These are phyloP conservation scores for Neolamprologus falcicula DNA, from an alignment of 2,113 vertebrate genomes.

Conservation along the genomic window DNA sequence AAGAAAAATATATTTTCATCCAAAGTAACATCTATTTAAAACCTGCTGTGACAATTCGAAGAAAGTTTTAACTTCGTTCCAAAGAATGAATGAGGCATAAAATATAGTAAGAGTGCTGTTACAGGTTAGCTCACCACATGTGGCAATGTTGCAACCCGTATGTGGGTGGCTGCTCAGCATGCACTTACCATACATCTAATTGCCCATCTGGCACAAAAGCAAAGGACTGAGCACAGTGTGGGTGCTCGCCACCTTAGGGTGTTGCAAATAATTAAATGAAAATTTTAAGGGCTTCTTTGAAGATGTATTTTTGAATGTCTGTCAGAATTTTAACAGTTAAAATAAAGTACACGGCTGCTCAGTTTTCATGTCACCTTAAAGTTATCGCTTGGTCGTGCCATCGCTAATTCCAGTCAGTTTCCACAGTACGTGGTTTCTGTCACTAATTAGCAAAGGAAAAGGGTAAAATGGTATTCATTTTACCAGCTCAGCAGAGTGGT, in stretches of 20 bases:
- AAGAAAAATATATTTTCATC: background rate
- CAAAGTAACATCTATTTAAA: background rate
- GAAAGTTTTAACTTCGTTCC: background rate
- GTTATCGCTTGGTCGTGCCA: background rate
- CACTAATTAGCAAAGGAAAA: background rate
- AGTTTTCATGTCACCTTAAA: background rate
- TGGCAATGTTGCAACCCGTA: conserved; percentile 34
- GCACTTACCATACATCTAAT: conserved; percentile 47
- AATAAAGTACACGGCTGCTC: background rate
- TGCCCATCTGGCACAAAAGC: conserved; percentile 54
- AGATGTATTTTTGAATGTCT: background rate
- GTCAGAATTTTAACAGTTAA: background rate
- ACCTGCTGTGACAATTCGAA: background rate
- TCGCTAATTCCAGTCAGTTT: background rate
- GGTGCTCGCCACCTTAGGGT: conserved; percentile 1
- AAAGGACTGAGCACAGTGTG: background rate
- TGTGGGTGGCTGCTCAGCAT: conserved; percentile 50
- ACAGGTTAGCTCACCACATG: conserved; percentile 50
- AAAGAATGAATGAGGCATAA: conserved; percentile 12
- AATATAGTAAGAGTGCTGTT: background rate
- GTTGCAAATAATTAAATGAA: background rate
- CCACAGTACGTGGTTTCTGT: background rate
- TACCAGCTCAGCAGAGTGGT: background rate
- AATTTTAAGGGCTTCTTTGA: background rate
- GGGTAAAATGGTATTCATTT: background rate